Evolutionary conservation across 2,113 vertebrate species (phyloP).

Genomic region (Rhinolophus ferrumequinum): DNA sequence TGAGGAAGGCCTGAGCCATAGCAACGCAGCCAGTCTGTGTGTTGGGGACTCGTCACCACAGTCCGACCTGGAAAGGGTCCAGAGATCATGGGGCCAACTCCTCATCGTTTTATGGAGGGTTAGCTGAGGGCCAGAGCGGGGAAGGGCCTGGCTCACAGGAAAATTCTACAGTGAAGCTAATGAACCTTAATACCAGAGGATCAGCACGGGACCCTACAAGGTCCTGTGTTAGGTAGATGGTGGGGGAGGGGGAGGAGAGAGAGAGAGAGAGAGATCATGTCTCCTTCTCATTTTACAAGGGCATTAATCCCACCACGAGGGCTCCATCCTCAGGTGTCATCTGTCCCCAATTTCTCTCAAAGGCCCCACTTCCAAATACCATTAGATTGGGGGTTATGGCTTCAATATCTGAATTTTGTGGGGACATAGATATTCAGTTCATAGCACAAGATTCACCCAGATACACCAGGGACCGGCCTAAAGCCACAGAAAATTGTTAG

Average conservation of each 20-base stretch:
- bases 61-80: background rate
- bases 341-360: background rate
- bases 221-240: background rate
- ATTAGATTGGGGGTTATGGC: background rate
- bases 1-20: rapidly evolving
- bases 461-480: background rate
- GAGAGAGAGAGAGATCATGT: background rate
- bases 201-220: background rate
- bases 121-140: background rate
- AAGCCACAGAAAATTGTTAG: background rate
- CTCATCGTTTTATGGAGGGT: background rate
- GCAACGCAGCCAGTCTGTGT: rapidly evolving
- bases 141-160: rapidly evolving
- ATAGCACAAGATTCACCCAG: background rate
- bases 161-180: background rate
- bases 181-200: no score
- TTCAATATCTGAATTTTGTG: background rate
- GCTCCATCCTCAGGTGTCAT: background rate
- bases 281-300: background rate
- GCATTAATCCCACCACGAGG: background rate
- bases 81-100: background rate
- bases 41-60: rapidly evolving
- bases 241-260: no score
- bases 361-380: background rate
- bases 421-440: background rate